phyloP scores from a whole-genome alignment of 2,888 invertebrate genomes.

The Schrankia costaestrigalis region DNA sequence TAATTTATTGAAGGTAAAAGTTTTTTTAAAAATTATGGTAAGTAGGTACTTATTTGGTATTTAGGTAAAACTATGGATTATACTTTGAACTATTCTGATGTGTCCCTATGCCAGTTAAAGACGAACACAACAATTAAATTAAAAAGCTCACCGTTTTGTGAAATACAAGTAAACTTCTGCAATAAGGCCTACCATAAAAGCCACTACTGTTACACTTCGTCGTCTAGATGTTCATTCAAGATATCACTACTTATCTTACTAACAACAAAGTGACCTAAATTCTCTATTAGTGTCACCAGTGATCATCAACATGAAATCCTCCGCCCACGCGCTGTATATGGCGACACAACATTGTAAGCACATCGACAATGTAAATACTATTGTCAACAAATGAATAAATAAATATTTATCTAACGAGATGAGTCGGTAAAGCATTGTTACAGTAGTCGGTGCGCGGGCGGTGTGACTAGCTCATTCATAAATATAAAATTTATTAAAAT shows the following conservation, averaged over 20 bases:
- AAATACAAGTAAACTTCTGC: too few species aligned
- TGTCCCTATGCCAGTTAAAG: too few species aligned
- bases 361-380: constrained; percentile 75
- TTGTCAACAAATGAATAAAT: constrained; percentile 76
- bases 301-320: constrained; percentile 63
- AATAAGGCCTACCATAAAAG: too few species aligned
- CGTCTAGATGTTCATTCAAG: constrained; percentile 19
- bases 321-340: constrained; percentile 60
- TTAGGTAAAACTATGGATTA: too few species aligned
- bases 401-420: constrained; percentile 76
- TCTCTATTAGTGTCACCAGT: constrained; percentile 59
- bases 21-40: too few species aligned
- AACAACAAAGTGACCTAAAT: constrained; percentile 63
- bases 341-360: constrained; percentile 50
- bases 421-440: constrained; percentile 62
- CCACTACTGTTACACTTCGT: constrained; percentile 9
- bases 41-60: too few species aligned
- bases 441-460: constrained; percentile 39
- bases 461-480: constrained; percentile 48
- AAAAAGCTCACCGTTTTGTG: too few species aligned
- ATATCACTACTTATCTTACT: constrained; percentile 41
- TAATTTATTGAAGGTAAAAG: too few species aligned
- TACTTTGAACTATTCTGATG: too few species aligned
- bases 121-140: too few species aligned
- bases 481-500: constrained; percentile 48